phyloP scores from a whole-genome alignment of 2,113 vertebrate genomes.

The Alligator sinensis region DNA sequence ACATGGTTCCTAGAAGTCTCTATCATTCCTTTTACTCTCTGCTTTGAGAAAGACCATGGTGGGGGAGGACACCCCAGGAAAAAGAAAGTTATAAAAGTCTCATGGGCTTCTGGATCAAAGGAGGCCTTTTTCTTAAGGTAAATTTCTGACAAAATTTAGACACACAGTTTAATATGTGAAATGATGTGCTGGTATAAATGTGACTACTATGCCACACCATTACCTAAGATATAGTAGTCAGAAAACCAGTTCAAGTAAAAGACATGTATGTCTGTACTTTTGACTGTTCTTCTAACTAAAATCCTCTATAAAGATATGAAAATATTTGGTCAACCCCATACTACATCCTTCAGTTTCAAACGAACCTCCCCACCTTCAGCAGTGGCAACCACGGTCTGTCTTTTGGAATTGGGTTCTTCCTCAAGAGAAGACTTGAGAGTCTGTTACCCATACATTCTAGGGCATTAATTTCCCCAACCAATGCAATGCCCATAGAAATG shows the following conservation, averaged over 20 bases:
- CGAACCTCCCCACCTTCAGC: neutral
- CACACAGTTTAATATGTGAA: neutral
- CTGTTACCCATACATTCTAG: neutral
- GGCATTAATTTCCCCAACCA: neutral
- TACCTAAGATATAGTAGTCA: neutral
- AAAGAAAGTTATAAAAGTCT: neutral
- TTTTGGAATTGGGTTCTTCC: neutral
- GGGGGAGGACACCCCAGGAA: neutral
- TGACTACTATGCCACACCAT: neutral
- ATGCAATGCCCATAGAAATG: too few species aligned
- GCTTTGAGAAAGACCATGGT: neutral
- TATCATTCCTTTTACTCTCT: neutral
- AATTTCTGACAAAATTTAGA: neutral
- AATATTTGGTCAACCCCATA: neutral
- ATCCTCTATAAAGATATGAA: neutral
- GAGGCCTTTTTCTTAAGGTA: neutral
- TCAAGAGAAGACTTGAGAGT: neutral
- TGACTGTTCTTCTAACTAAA: neutral
- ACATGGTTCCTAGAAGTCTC: neutral
- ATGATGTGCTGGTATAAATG: accelerated
- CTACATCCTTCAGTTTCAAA: neutral
- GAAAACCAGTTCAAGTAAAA: neutral
- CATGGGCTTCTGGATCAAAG: neutral
- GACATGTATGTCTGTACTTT: neutral
- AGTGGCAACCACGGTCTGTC: neutral